A percentile compares a stretch with the other conserved stretches of the same genome.
Evolutionary conservation across 2,888 invertebrate species (phyloP).

Genomic region (Drosophila niveifrons): DNA sequence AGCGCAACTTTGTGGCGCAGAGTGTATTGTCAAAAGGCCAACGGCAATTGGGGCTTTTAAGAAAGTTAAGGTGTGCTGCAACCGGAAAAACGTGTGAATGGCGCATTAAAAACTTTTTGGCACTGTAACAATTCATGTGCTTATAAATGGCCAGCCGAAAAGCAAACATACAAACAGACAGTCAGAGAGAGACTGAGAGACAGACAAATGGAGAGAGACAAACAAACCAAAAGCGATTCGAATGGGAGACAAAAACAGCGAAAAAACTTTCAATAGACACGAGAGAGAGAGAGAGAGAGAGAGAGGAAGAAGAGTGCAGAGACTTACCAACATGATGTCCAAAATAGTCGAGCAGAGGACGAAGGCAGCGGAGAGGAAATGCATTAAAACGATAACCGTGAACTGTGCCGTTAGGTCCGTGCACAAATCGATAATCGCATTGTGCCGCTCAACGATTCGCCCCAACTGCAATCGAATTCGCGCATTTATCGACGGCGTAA

Average conservation of each 20-base stretch:
- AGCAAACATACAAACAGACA: constrained; percentile 46
- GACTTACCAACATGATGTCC: constrained; percentile 83
- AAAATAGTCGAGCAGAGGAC: constrained; percentile 83
- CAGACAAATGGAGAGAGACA: constrained; percentile 14
- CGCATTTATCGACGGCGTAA: constrained; percentile 66
- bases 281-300: not conserved
- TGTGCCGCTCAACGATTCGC: constrained; percentile 78
- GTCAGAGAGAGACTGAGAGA: constrained; percentile 25
- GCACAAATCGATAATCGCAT: constrained; percentile 83
- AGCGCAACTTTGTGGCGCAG: constrained; percentile 18
- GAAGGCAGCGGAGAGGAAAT: constrained; percentile 84
- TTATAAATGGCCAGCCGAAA: constrained; percentile 64
- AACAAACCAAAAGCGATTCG: constrained; percentile 5
- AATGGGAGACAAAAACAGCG: constrained; percentile 49
- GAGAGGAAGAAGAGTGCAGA: not conserved
- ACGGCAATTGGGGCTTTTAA: constrained; percentile 23
- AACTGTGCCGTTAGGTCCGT: constrained; percentile 78
- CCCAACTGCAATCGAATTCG: constrained; percentile 65
- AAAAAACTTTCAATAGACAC: constrained; percentile 61
- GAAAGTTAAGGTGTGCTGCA: constrained; percentile 5
- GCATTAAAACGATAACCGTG: constrained; percentile 82
- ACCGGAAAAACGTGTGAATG: constrained; percentile 65
- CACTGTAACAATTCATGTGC: constrained; percentile 67
- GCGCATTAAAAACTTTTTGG: constrained; percentile 70
- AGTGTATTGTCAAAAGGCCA: constrained; percentile 22